Percentiles rank a stretch among this genome's conserved stretches.
These are phyloP conservation scores for Girardinichthys multiradiatus DNA, from an alignment of 2,113 vertebrate genomes.

Conservation along the genomic window DNA sequence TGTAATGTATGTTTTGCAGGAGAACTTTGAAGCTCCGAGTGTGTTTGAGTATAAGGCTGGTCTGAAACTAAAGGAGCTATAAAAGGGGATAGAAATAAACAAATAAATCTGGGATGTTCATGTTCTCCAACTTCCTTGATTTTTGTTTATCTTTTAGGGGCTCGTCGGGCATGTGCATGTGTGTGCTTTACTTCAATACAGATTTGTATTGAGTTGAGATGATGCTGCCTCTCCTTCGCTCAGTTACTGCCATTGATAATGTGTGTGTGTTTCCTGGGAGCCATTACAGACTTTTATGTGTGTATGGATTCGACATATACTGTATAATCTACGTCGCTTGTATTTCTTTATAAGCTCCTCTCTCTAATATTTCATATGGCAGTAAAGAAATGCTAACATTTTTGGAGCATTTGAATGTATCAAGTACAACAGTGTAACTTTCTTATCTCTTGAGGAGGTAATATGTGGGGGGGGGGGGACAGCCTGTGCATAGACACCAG, in stretches of 20 bases:
- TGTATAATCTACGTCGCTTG: slow-evolving; percentile 34
- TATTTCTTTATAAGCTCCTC: slow-evolving; percentile 38
- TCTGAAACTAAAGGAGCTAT: slow-evolving; percentile 35
- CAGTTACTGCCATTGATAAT: slow-evolving; percentile 47
- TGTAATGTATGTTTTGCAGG: slow-evolving; percentile 33
- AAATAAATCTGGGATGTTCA: slow-evolving; percentile 38
- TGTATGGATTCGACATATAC: slow-evolving; percentile 55
- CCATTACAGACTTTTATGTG: slow-evolving; percentile 48
- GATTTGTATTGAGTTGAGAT: slow-evolving; percentile 51
- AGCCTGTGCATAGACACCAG: slow-evolving; percentile 76
- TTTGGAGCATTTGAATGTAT: slow-evolving; percentile 24
- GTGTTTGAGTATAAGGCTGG: neutral
- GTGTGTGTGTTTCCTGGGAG: slow-evolving; percentile 52
- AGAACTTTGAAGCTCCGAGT: slow-evolving; percentile 36
- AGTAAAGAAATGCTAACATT: slow-evolving; percentile 38
- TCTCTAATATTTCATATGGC: slow-evolving; percentile 64
- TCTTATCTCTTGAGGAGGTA: neutral
- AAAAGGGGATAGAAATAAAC: slow-evolving; percentile 41
- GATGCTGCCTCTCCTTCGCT: slow-evolving; percentile 30
- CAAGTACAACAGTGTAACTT: slow-evolving; percentile 27
- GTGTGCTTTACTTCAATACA: slow-evolving; percentile 39
- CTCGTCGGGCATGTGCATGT: slow-evolving; percentile 14
- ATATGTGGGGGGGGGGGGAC: slow-evolving; percentile 7
- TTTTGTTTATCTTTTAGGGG: slow-evolving; percentile 41
- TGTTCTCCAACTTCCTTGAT: slow-evolving; percentile 55